Evolutionary conservation across 2,797 vertebrate genomes (phyloP).

Genomic region (Brachymystax lenok): DNA sequence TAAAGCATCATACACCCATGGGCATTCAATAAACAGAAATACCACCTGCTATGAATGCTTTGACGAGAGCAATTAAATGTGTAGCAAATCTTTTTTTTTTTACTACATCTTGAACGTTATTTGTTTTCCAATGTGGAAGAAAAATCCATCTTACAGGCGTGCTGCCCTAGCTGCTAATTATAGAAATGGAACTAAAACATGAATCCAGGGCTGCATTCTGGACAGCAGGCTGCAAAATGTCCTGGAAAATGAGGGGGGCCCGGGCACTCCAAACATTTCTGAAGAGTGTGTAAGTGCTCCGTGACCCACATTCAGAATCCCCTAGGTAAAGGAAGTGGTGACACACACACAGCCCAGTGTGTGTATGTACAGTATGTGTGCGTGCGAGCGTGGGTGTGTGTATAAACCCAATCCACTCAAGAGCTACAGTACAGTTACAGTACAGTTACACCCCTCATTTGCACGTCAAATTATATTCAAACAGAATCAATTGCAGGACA

Average conservation of each 20-base stretch:
- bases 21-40: too few species aligned
- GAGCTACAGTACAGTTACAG: conserved; percentile 8
- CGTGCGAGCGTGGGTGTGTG: too few species aligned
- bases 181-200: conserved; percentile 63
- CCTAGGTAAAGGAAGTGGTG: conserved; percentile 55
- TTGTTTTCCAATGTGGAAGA: conserved; percentile 9
- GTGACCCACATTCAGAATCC: conserved; percentile 66
- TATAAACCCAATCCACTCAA: not conserved
- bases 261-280: conserved; percentile 41
- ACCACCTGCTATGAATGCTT: too few species aligned
- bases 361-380: too few species aligned
- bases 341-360: not conserved
- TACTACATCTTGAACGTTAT: too few species aligned
- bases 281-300: conserved; percentile 64
- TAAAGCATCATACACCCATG: too few species aligned
- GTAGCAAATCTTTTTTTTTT: too few species aligned
- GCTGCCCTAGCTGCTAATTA: conserved; percentile 58
- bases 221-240: conserved; percentile 46
- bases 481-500: not conserved
- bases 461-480: conserved; percentile 17
- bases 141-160: conserved; percentile 22
- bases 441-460: conserved; percentile 5
- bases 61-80: too few species aligned
- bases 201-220: conserved; percentile 48
- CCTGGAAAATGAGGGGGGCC: conserved; percentile 23